Base-by-base conservation (phyloP, 2,113 vertebrate species). In the Centropus unirufus region DNA sequence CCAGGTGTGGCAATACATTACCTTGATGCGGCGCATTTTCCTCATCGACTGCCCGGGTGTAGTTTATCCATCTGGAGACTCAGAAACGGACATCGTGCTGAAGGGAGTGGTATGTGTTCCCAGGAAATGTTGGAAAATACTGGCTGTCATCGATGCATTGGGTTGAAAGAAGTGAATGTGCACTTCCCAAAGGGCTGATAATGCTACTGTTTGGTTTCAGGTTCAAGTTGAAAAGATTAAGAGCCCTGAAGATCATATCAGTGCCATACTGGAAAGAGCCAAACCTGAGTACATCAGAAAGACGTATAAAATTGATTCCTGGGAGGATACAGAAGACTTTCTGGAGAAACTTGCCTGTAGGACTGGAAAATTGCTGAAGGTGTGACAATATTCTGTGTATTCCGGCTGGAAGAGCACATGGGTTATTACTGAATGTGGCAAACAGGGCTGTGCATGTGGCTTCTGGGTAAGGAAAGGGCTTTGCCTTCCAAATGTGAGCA, bases 161-260 rank as follows among this genome's bases (percentile, higher is more conserved):
- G 18, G 40, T 40, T 44, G 15, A 12, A 30, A 59, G 64, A 30
- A 23, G 23, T 8, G 42, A 64, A 6, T 29, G 27, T 14, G 5
- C 4, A 0, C 23, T 83, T 63, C 36, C 49, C 29, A 34, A 67
- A 80, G 44, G 51, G 36, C 30, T 88, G n/a, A 68, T 91, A n/a
- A n/a, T 30, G 87, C 77, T 57, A 2, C 61, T 8, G 0, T 21
- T 86, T 1, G 2, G 61, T 85, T 95, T n/a, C 94, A 99, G 99
- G 99, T 99, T 93, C 99, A 99, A 98, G 99, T 99, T 89, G 99
- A 99, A 96, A 99, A 99, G 98, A 99, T 99, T 93, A 99, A 97
- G 94, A 98, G 95, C 96, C 99, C 99, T 8, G 99, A 99, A 90
- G 99, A 99, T 82, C 99, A 99, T 77, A 99, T 99, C 5, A 91